Evolutionary conservation across 1,140 invertebrate genomes (phyloP).

Genomic region (Cyclina sinensis): DNA sequence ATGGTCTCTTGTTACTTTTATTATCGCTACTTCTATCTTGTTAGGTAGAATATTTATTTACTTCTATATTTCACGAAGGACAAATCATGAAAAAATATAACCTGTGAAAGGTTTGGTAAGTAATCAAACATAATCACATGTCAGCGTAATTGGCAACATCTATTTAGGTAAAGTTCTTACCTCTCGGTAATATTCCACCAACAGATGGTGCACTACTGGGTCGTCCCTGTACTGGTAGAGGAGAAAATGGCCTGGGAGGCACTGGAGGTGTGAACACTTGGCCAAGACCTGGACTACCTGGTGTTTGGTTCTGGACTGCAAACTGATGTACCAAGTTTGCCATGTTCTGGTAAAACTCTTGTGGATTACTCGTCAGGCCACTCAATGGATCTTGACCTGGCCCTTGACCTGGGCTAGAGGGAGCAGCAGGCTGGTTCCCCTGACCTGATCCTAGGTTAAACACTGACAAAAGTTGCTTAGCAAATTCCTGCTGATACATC

Average conservation of each 20-base stretch:
- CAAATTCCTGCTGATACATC: constrained; percentile 68
- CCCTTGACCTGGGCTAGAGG: constrained; percentile 5
- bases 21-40: too few relatives aligned
- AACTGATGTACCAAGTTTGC: constrained; percentile 74
- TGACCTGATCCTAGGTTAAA: constrained; percentile 41
- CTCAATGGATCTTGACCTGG: constrained; percentile 25
- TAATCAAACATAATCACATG: too few relatives aligned
- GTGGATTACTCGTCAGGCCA: constrained; percentile 32
- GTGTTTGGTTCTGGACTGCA: constrained; percentile 69
- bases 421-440: background rate
- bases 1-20: too few relatives aligned
- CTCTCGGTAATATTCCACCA: constrained; percentile 74
- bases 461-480: constrained; percentile 63
- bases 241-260: constrained; percentile 74
- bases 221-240: constrained; percentile 73
- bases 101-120: too few relatives aligned
- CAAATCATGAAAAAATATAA: background rate
- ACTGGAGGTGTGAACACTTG: constrained; percentile 54
- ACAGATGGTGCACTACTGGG: constrained; percentile 81
- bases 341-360: constrained; percentile 71
- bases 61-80: background rate
- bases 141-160: too few relatives aligned
- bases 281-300: constrained; percentile 54
- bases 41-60: too few relatives aligned
- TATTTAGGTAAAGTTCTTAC: constrained; percentile 51